Evolutionary conservation across 2,888 invertebrate genomes (phyloP).

Genomic region (Nasonovia ribisnigri): DNA sequence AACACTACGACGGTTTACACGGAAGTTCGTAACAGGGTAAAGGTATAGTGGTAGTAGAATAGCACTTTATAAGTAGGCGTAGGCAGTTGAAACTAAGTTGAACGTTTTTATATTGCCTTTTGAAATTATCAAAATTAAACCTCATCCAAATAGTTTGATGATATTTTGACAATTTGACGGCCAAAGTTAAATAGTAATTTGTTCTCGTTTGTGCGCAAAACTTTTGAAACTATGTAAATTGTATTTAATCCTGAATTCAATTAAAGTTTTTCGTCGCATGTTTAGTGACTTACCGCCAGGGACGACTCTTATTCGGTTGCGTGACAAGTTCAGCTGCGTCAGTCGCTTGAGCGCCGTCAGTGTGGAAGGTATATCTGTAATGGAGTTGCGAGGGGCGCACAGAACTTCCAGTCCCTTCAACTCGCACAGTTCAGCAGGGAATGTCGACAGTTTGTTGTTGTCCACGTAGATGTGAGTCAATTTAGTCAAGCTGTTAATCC

Average conservation of each 20-base stretch:
- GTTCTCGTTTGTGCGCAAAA: neutral
- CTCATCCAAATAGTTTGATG: neutral
- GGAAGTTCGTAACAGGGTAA: neutral
- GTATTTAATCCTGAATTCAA: neutral
- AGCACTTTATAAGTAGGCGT: no score
- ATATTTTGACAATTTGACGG: neutral
- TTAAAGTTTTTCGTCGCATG: neutral
- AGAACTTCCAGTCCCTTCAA: slow-evolving; percentile 51
- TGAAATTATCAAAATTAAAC: neutral
- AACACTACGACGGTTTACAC: neutral
- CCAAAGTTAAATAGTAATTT: neutral
- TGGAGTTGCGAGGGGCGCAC: slow-evolving; percentile 7
- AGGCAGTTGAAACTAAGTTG: no score
- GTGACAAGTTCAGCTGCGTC: slow-evolving; percentile 50
- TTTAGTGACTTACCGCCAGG: slow-evolving; percentile 22
- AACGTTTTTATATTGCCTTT: neutral
- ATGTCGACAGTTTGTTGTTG: slow-evolving; percentile 44
- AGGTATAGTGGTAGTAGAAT: neutral
- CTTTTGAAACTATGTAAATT: neutral
- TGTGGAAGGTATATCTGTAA: slow-evolving; percentile 7
- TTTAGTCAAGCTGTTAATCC: slow-evolving; percentile 53
- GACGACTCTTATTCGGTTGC: slow-evolving; percentile 36
- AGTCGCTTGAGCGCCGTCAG: slow-evolving; percentile 41
- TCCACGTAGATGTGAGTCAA: slow-evolving; percentile 51
- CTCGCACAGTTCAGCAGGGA: slow-evolving; percentile 39